phyloP scores from a whole-genome alignment of 2,888 invertebrate genomes.

The Adelphocoris suturalis region DNA sequence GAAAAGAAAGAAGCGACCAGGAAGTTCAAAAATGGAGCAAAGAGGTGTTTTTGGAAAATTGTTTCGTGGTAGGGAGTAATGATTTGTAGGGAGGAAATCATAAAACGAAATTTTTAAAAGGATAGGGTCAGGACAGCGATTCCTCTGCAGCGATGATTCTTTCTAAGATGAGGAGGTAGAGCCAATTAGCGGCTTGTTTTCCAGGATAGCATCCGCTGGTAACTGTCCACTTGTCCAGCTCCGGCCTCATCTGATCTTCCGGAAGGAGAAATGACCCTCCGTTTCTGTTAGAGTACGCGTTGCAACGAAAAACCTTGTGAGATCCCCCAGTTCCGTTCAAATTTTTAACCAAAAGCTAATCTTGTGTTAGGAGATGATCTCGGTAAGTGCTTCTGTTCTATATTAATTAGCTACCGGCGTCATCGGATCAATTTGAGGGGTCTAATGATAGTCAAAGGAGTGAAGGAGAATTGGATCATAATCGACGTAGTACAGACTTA shows the following conservation, averaged over 20 bases:
- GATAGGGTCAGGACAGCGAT: background rate
- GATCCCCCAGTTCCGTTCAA: too few species aligned
- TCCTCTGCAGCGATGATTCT: background rate
- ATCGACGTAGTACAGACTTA: too few species aligned
- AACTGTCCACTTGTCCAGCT: background rate
- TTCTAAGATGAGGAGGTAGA: background rate
- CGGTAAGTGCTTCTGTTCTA: too few species aligned
- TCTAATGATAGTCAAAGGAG: too few species aligned
- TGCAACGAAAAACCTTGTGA: too few species aligned
- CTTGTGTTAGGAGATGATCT: too few species aligned
- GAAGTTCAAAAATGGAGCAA: background rate
- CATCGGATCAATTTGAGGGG: too few species aligned
- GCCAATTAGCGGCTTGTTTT: background rate
- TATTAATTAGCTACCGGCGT: too few species aligned
- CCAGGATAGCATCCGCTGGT: background rate
- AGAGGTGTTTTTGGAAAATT: slow-evolving; percentile 1
- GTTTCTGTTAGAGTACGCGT: too few species aligned
- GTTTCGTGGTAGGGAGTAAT: slow-evolving; percentile 40
- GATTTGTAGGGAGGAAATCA: background rate
- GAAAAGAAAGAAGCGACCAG: background rate
- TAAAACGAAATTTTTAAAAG: slow-evolving; percentile 36
- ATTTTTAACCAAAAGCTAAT: too few species aligned
- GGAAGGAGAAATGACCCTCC: background rate
- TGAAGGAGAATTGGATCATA: too few species aligned
- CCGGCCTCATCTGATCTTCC: background rate